Evolutionary conservation across 2,113 vertebrate genomes (phyloP).

Genomic region (Prunella fulvescens): DNA sequence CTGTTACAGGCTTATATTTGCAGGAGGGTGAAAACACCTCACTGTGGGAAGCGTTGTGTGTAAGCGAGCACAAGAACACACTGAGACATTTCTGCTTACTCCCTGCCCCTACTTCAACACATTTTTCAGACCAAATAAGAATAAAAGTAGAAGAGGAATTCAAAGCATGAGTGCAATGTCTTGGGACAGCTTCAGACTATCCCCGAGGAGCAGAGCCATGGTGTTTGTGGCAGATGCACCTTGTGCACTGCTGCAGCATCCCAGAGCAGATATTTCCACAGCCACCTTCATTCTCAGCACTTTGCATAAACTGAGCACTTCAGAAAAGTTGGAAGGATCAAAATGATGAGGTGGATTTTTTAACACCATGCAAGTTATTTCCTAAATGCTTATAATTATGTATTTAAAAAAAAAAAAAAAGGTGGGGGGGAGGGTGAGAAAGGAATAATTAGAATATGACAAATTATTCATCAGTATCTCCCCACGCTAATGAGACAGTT

Average conservation of each 20-base stretch:
- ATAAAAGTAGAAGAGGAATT: not conserved
- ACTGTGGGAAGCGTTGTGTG: accelerated
- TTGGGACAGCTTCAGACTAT: not conserved
- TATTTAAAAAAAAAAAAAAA: not conserved
- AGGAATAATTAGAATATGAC: constrained; percentile 39
- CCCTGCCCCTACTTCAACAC: not conserved
- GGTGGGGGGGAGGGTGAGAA: not conserved
- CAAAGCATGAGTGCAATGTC: not conserved
- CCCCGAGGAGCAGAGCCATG: not conserved
- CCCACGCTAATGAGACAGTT: constrained; percentile 62
- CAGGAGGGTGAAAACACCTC: not conserved
- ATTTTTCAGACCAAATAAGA: not conserved
- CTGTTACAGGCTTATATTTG: not conserved
- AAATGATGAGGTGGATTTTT: constrained; percentile 20
- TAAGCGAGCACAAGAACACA: not conserved
- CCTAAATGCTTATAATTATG: constrained; percentile 15
- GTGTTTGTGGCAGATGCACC: accelerated
- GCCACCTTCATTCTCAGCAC: not conserved
- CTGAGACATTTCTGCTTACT: not conserved
- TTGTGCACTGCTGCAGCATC: not conserved
- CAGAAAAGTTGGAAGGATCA: not conserved
- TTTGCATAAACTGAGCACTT: not conserved
- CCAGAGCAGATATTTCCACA: not conserved
- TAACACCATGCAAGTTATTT: not conserved
- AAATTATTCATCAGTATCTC: constrained; percentile 31